Evolutionary conservation across 2,113 vertebrate genomes (phyloP).

Genomic region (Cnemophilus loriae): DNA sequence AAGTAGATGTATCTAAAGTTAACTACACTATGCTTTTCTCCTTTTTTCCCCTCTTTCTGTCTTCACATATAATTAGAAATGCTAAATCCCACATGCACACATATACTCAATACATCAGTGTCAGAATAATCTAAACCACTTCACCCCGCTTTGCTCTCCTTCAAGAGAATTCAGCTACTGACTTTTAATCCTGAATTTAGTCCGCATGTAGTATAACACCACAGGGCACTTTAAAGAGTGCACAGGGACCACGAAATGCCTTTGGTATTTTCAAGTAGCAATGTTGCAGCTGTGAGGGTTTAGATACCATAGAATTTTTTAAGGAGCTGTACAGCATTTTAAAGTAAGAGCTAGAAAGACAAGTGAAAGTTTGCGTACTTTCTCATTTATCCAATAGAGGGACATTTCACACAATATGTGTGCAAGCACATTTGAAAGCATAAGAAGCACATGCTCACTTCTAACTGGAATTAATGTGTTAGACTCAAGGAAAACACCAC

Average conservation of each 20-base stretch:
- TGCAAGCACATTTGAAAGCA: neutral
- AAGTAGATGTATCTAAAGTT: neutral
- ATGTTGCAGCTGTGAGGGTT: neutral
- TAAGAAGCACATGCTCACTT: neutral
- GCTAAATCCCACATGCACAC: rapidly evolving
- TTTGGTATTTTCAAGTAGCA: neutral
- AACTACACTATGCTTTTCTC: neutral
- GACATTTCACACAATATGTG: neutral
- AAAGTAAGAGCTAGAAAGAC: neutral
- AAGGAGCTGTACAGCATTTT: neutral
- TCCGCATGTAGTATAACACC: neutral
- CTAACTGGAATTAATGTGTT: neutral
- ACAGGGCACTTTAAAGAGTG: neutral
- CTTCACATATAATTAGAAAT: neutral
- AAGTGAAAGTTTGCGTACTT: too few relatives aligned
- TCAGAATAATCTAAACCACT: neutral
- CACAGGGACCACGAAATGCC: neutral
- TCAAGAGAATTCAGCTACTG: neutral
- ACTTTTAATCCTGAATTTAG: neutral
- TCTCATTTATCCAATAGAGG: neutral
- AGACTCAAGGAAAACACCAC: neutral
- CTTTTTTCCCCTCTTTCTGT: neutral
- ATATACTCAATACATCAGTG: neutral
- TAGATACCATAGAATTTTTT: neutral
- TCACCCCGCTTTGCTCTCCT: neutral